Percentiles rank a stretch among this genome's conserved stretches.
Conservation (phyloP, 1,140 invertebrate genomes). For the Harlomillsia oculata region DNA sequence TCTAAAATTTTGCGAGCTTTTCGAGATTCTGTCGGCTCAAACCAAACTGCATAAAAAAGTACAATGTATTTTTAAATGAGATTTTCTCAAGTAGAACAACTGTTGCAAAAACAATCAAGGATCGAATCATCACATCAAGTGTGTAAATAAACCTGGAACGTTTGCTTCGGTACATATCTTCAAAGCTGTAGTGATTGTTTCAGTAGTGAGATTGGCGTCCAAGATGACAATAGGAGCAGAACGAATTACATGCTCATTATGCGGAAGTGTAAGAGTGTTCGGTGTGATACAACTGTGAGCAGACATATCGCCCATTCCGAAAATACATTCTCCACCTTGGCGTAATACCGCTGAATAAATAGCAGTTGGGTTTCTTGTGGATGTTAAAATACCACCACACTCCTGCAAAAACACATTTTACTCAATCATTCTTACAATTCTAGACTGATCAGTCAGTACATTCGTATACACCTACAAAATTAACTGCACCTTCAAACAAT, state of each 20-base stretch:
- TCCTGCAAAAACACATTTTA: not conserved
- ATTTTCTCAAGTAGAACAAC: too few species aligned
- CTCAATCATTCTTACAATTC: not conserved
- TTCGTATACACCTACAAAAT: too few species aligned
- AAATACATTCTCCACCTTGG: conserved; percentile 58
- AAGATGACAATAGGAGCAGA: conserved; percentile 60
- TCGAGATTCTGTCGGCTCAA: conserved; percentile 56
- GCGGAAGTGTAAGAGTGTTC: conserved; percentile 41
- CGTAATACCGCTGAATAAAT: conserved; percentile 66
- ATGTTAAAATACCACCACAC: conserved; percentile 9
- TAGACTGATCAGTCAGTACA: not conserved
- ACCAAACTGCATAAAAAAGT: conserved; percentile 48
- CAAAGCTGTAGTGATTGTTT: conserved; percentile 55
- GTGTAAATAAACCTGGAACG: conserved; percentile 56
- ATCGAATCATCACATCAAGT: too few species aligned
- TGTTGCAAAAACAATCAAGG: too few species aligned
- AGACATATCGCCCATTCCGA: conserved; percentile 74
- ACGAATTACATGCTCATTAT: conserved; percentile 21
- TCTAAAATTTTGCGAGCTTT: conserved; percentile 51
- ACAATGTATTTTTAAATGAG: too few species aligned
- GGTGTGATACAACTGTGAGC: conserved; percentile 61
- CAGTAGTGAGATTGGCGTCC: conserved; percentile 65
- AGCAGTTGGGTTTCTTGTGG: conserved; percentile 45
- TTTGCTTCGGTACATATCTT: conserved; percentile 49
- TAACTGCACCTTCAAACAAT: too few species aligned